Evolutionary conservation across 2,888 invertebrate species (phyloP), one percentile per base, ranked within the genome.

Genomic region (Lasius platythorax): DNA sequence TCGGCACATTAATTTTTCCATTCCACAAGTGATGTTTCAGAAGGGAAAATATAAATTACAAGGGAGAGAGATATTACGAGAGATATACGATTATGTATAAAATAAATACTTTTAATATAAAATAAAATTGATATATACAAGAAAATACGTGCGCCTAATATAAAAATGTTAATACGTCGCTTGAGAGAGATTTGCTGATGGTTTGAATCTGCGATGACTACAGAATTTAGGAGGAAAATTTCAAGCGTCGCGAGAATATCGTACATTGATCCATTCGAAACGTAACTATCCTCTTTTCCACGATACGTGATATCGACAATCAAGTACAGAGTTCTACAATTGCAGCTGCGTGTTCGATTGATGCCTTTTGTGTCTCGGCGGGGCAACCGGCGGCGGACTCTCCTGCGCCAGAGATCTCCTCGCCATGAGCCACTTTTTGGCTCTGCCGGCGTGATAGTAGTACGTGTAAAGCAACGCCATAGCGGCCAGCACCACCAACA

Each of bases 401-500:
- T 93, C 92, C 12, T 92, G 86, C 11, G 84, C 75, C 68, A 93
- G 82, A 73, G 92, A 87, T 84, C 91, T 92, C 70, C 93, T 91
- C n/a, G 93, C 91, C 92, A 94, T 96, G 40, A 97, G 94, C 93
- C 97, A 95, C 88, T 95, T 96, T 95, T 97, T 97, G 90, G 97
- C 96, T 89, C 96, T 96, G 91, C 97, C 97, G 92, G 97, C 96
- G 95, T 97, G 97, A 95, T 97, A 97, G 94, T 97, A 97, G 95
- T 97, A 97, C 92, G 97, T 95, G 95, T 97, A 98, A 91, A 97
- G 95, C 85, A 96, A 96, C 87, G 96, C 96, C 93, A 97, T 95
- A 89, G 96, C 95, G 85, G 96, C 96, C 92, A 97, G 94, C 67
- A 97, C 96, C 92, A 97, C 95, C 95, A 97, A 96, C 92, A 97